These are phyloP conservation scores for Parazoanthus swiftii DNA, from an alignment of 92 coral and sea anemone species.

Conservation along the genomic window DNA sequence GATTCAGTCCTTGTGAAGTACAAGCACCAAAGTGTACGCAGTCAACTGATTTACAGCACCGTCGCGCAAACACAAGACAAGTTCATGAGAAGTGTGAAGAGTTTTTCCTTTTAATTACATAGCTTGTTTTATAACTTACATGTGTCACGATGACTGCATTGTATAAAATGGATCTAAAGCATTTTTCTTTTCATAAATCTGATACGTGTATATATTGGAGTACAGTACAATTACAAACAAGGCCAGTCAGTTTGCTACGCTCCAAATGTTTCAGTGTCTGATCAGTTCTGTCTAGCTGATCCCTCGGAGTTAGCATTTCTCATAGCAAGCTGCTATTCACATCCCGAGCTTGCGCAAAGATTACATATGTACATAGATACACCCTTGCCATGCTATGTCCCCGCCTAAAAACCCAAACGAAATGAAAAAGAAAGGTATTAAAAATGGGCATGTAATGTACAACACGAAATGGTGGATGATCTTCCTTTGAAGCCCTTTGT, in stretches of 20 bases:
- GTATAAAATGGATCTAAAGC: not conserved
- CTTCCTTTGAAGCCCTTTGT: not conserved
- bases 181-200: not conserved
- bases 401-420: not conserved
- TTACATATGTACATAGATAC: not conserved
- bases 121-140: not conserved
- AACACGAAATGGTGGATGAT: not conserved
- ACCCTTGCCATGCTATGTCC: not conserved
- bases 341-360: not conserved
- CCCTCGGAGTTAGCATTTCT: not conserved
- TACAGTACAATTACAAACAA: not conserved
- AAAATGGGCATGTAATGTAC: not conserved
- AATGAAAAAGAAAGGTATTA: not conserved
- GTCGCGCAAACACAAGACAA: not conserved
- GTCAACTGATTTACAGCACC: not conserved
- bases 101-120: not conserved
- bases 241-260: not conserved
- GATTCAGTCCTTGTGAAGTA: not conserved
- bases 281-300: not conserved
- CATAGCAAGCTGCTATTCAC: not conserved
- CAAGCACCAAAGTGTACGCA: not conserved
- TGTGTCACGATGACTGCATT: not conserved
- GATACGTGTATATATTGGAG: not conserved
- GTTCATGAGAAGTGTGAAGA: not conserved
- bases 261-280: not conserved